phyloP scores from a whole-genome alignment of 2,113 vertebrate species.

The Lucifuga dentata region DNA sequence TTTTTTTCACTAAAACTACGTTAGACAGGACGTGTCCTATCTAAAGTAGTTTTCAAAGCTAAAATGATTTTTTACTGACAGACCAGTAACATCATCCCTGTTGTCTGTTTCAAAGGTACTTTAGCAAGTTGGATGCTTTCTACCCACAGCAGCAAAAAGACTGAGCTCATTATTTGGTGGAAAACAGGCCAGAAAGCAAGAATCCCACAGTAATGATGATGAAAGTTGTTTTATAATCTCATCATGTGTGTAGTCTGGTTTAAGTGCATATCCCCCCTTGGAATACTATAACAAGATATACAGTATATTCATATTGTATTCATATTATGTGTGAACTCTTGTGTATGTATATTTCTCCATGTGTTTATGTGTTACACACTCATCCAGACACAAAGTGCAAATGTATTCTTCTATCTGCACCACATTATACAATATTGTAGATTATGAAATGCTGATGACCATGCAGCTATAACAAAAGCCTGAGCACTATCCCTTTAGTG shows the following conservation, averaged over 20 bases:
- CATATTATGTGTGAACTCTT: conserved; percentile 10
- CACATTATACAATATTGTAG: conserved; percentile 8
- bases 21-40: too few relatives aligned
- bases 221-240: conserved; percentile 55
- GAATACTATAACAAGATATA: too few relatives aligned
- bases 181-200: neutral
- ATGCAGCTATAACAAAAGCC: conserved; percentile 38
- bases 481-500: conserved; percentile 46
- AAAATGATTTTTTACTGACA: too few relatives aligned
- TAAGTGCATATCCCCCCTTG: too few relatives aligned
- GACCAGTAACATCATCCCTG: too few relatives aligned
- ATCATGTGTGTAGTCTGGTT: conserved; percentile 35
- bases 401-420: conserved; percentile 10
- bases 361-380: conserved; percentile 24
- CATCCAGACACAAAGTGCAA: conserved; percentile 19
- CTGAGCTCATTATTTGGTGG: neutral
- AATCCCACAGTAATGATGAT: neutral
- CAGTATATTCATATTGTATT: too few relatives aligned
- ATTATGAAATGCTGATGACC: conserved; percentile 49
- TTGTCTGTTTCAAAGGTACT: too few relatives aligned
- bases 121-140: too few relatives aligned
- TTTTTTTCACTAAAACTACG: too few relatives aligned
- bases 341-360: conserved; percentile 11
- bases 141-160: too few relatives aligned
- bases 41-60: too few relatives aligned